These are phyloP conservation scores for Schizaphis graminum DNA, from an alignment of 2,888 invertebrate genomes.

Conservation along the genomic window DNA sequence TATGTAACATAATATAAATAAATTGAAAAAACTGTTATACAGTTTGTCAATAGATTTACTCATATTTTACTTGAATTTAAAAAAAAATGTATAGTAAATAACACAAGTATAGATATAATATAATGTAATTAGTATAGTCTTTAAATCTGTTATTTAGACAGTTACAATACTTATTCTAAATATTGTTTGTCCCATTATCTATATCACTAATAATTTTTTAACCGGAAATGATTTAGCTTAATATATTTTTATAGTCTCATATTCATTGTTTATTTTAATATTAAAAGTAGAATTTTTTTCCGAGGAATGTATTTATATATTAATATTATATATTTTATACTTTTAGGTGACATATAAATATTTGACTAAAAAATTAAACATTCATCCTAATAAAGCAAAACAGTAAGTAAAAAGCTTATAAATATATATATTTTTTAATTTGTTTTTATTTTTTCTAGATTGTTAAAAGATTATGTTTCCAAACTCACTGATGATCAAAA, in stretches of 20 bases:
- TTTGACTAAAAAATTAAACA: slow-evolving; percentile 42
- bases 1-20: not conserved
- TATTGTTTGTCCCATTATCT: too few species aligned
- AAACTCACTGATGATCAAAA: slow-evolving; percentile 28
- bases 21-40: too few species aligned
- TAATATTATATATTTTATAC: slow-evolving; percentile 3
- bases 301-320: not conserved
- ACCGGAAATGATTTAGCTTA: not conserved
- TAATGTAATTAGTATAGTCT: too few species aligned
- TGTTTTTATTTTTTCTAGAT: not conserved
- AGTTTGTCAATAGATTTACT: too few species aligned
- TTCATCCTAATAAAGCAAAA: slow-evolving; percentile 62
- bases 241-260: not conserved
- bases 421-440: not conserved
- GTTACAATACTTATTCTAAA: too few species aligned
- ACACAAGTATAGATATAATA: too few species aligned
- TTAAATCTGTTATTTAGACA: too few species aligned
- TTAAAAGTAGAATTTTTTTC: not conserved
- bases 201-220: not conserved
- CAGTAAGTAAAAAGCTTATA: slow-evolving; percentile 26
- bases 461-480: slow-evolving; percentile 38
- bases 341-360: slow-evolving; percentile 59
- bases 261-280: not conserved
- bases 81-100: too few species aligned
- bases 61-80: too few species aligned